Evolutionary conservation across 1,140 invertebrate genomes (phyloP).

Genomic region (Drosophila serrata): DNA sequence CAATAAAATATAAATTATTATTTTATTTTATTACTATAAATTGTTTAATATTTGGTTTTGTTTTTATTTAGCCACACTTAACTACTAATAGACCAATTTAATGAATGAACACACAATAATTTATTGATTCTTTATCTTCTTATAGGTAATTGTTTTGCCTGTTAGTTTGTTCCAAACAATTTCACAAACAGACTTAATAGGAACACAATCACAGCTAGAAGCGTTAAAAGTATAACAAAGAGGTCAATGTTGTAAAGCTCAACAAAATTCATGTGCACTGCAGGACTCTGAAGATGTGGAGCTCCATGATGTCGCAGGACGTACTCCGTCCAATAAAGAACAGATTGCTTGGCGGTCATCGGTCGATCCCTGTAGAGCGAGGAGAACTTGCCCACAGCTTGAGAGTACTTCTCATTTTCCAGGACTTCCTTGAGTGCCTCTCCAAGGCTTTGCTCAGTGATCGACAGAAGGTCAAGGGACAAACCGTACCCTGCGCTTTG

Average conservation of each 20-base stretch:
- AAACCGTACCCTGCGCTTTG: constrained; percentile 85
- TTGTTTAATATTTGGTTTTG: neutral
- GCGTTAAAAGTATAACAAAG: constrained; percentile 40
- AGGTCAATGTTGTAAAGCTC: constrained; percentile 74
- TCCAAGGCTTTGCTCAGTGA: constrained; percentile 81
- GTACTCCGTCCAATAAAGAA: constrained; percentile 86
- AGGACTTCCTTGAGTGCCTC: constrained; percentile 57
- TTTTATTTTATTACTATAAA: neutral
- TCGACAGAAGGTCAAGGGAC: constrained; percentile 72
- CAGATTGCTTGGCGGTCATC: constrained; percentile 81
- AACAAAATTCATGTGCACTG: constrained; percentile 60
- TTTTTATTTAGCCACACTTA: neutral
- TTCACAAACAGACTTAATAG: constrained; percentile 17
- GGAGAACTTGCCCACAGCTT: constrained; percentile 58
- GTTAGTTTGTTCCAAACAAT: constrained; percentile 15
- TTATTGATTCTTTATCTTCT: constrained; percentile 26
- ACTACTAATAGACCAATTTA: neutral
- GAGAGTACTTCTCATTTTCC: constrained; percentile 54
- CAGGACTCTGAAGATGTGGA: constrained; percentile 78
- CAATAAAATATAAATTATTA: too few species aligned
- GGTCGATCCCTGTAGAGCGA: constrained; percentile 75
- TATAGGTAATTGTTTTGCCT: neutral
- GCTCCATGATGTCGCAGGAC: constrained; percentile 85
- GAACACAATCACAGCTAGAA: neutral
- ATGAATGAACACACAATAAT: neutral